These are phyloP conservation scores for Pseudorhiza aurosa DNA, from an alignment of 30 jellyfish, hydroid and myxozoan genomes.

Conservation along the genomic window DNA sequence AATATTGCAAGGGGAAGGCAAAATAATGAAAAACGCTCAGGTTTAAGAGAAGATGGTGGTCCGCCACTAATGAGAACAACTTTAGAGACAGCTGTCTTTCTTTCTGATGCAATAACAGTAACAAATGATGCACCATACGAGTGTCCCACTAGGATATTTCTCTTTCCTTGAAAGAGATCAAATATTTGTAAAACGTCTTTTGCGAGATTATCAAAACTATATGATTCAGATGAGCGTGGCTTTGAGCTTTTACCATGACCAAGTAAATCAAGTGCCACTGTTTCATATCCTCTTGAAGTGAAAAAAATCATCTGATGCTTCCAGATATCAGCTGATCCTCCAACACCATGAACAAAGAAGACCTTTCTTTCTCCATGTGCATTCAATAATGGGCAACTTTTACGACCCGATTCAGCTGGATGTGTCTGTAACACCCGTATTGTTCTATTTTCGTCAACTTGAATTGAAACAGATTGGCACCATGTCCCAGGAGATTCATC, in stretches of 20 bases:
- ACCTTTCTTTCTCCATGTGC: conserved; percentile 19
- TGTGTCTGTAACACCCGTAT: conserved; percentile 65
- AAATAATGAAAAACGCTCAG: conserved; percentile 89
- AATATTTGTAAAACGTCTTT: conserved; percentile 76
- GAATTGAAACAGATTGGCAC: conserved; percentile 49
- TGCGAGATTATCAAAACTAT: conserved; percentile 74
- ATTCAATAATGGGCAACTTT: conserved; percentile 14
- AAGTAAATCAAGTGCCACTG: conserved; percentile 87
- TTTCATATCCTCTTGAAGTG: conserved; percentile 74
- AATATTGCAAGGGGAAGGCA: conserved; percentile 93
- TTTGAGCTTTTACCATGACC: conserved; percentile 98
- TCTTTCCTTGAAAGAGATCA: conserved; percentile 71
- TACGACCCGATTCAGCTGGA: not conserved
- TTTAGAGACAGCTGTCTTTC: conserved; percentile 68
- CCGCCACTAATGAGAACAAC: conserved; percentile 96
- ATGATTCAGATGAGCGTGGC: conserved; percentile 60
- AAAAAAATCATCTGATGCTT: conserved; percentile 68
- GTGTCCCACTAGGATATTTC: conserved; percentile 89
- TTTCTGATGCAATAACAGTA: conserved; percentile 83
- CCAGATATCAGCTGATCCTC: conserved; percentile 94
- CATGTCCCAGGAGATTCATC: not conserved
- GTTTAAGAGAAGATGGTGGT: conserved; percentile 89
- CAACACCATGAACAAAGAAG: conserved; percentile 96
- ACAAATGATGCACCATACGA: conserved; percentile 98
- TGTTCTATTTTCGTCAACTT: conserved; percentile 41